Evolutionary conservation across 2,797 vertebrate genomes (phyloP), one percentile per base, ranked within the genome.

Genomic region (Silurus aristotelis): DNA sequence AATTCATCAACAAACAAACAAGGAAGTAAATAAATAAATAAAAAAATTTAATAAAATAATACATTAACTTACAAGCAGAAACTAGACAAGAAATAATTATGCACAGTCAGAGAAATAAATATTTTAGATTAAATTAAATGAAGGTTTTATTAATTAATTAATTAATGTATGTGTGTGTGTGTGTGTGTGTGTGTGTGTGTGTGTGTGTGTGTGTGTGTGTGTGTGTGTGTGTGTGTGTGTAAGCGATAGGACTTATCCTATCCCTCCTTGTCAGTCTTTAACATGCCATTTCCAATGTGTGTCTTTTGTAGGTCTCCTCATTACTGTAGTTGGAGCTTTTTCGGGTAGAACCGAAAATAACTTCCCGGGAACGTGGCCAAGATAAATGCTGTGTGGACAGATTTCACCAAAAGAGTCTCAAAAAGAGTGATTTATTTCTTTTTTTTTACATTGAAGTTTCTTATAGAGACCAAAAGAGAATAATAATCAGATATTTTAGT

Each of bases 321-420:
- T 78, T 78, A 78, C 76, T 60, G 8, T 61, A 17, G n/a, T 55
- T 20, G 73, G 73, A 79, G 76, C 31, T 3, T 79, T 79, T 79
- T 79, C 19, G 7, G n/a, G 20, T 79, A 79, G 19, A 5, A 63
- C 25, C 61, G 38, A 79, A 79, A 61, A 79, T 63, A 79, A 79
- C 58, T 22, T 10, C 31, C 56, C 60, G 58, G 76, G 76, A 79
- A 43, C 6, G 6, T 46, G 7, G 76, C 76, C 76, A 79, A 63
- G 76, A 79, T 63, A 27, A 55, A 56, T 25, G 75, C 75, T 5
- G 31, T 6, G 25, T 60, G 27, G 58, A 78, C 8, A 43, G 55
- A 8, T 10, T 43, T 31, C 19, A 56, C 52, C 10, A 46, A 4
- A 38, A 78, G 4, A 9, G 10, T 13, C 58, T 63, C n/a, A 12